Evolutionary conservation across 2,797 vertebrate genomes (phyloP), one percentile per base, ranked within the genome.

Genomic region (Megalops cyprinoides): DNA sequence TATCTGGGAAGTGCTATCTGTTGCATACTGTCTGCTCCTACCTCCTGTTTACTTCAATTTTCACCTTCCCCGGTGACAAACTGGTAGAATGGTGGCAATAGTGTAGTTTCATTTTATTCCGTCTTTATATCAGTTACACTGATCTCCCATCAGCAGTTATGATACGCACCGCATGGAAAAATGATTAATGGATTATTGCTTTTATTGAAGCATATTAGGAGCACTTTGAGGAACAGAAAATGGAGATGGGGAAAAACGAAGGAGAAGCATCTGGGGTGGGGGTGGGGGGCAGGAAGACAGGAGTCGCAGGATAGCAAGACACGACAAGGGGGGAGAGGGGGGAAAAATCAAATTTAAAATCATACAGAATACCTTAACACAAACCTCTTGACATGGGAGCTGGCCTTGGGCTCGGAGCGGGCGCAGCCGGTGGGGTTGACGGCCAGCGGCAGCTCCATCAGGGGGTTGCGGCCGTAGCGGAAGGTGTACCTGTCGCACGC

Each of bases 381-480:
- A 91, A 95, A 99, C 98, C 98, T 98, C 95, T 99, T 99, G 94
- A 94, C 92, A 92, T 98, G 97, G 89, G 95, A 93, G 89, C 90
- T 94, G 90, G 94, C 95, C 90, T 97, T 98, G 81, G 97, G 96
- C 88, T 99, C 97, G 0, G 97, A 96, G 20, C 98, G 96, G 84
- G 98, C 97, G 0, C 96, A 97, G 83, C 98, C 98, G 14, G 96
- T 93, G 10, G 98, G 98, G 94, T 99, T 99, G 91, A 99, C 95
- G 74, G 98, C 97, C 84, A 99, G 94, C 25, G 98, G 98, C 82
- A 98, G 96, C 79, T 99, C 97, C 98, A 99, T 99, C 74, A 99
- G 94, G 3, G 98, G 97, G 86, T 99, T 99, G 71, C 97, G 96
- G 83, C 98, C 98, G 0, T 96, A 99, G 34, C 97, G 96, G 85